Evolutionary conservation across 2,113 vertebrate genomes (phyloP).

Genomic region (Tyto alba): DNA sequence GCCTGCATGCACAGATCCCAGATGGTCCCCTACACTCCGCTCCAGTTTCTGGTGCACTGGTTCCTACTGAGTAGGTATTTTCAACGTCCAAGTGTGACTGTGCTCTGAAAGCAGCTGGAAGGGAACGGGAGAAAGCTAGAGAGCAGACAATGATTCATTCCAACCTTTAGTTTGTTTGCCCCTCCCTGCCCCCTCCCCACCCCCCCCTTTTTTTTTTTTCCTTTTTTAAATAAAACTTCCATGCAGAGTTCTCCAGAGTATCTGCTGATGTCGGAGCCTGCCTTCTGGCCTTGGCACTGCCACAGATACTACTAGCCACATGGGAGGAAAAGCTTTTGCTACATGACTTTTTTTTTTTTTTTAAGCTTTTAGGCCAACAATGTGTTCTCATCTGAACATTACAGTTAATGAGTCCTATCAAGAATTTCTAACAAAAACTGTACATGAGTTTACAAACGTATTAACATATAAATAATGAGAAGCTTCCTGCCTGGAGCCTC

Average conservation of each 20-base stretch:
- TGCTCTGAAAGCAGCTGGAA: background rate
- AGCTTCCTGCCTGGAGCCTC: constrained; percentile 71
- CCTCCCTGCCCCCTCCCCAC: too few relatives aligned
- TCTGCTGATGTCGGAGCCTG: constrained; percentile 8
- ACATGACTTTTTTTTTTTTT: constrained; percentile 23
- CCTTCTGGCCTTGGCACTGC: constrained; percentile 14
- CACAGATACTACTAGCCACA: constrained; percentile 9
- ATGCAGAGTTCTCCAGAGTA: constrained; percentile 44
- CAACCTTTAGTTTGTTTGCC: constrained; percentile 69
- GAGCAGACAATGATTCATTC: constrained; percentile 33
- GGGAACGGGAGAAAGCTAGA: constrained; percentile 8
- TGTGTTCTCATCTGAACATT: constrained; percentile 55
- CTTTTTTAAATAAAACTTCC: constrained; percentile 44
- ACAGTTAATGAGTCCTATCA: constrained; percentile 74
- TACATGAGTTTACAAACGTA: constrained; percentile 85
- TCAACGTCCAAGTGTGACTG: background rate
- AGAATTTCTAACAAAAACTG: constrained; percentile 76
- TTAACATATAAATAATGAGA: constrained; percentile 86
- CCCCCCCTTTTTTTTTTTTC: background rate
- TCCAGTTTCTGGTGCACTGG: background rate
- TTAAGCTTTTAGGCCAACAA: constrained; percentile 37
- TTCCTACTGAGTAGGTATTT: background rate
- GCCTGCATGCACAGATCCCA: background rate
- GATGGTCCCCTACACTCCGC: rapidly evolving
- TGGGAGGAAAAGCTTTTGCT: constrained; percentile 53